Percentiles rank a stretch among this genome's conserved stretches.
Evolutionary conservation across 2,888 invertebrate genomes (phyloP).

Genomic region (Dicycla oo): DNA sequence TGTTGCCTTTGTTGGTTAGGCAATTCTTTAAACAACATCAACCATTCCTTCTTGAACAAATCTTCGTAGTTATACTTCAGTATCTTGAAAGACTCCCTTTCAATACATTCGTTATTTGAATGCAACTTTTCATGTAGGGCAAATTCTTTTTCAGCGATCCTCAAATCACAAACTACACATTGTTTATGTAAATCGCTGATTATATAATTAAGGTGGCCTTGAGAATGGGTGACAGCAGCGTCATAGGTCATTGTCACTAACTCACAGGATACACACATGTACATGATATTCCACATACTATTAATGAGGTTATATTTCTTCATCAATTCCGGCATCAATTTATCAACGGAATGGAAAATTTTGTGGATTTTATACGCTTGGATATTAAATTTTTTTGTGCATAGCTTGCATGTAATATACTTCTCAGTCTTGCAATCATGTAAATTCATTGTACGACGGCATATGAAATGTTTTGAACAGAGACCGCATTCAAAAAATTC

Average conservation of each 20-base stretch:
- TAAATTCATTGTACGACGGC: rapidly evolving
- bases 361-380: conserved; percentile 69
- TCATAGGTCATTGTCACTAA: conserved; percentile 75
- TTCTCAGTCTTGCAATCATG: conserved; percentile 65
- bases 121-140: conserved; percentile 71
- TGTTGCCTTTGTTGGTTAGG: conserved; percentile 52
- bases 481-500: conserved; percentile 62
- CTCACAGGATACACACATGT: conserved; percentile 72
- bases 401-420: conserved; percentile 64
- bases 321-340: conserved; percentile 67
- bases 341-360: conserved; percentile 39
- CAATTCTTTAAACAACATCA: conserved; percentile 68
- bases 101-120: conserved; percentile 50
- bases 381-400: conserved; percentile 67
- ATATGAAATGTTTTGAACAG: conserved; percentile 70
- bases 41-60: conserved; percentile 72
- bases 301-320: conserved; percentile 74
- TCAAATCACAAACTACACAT: conserved; percentile 74
- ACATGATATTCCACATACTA: conserved; percentile 77
- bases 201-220: conserved; percentile 71
- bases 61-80: conserved; percentile 69
- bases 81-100: conserved; percentile 69
- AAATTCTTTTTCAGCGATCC: conserved; percentile 70
- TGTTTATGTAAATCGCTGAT: conserved; percentile 54
- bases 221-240: conserved; percentile 75